Evolutionary conservation across 2,113 vertebrate genomes (phyloP), one percentile per base, ranked within the genome.

Genomic region (Passer montanus): DNA sequence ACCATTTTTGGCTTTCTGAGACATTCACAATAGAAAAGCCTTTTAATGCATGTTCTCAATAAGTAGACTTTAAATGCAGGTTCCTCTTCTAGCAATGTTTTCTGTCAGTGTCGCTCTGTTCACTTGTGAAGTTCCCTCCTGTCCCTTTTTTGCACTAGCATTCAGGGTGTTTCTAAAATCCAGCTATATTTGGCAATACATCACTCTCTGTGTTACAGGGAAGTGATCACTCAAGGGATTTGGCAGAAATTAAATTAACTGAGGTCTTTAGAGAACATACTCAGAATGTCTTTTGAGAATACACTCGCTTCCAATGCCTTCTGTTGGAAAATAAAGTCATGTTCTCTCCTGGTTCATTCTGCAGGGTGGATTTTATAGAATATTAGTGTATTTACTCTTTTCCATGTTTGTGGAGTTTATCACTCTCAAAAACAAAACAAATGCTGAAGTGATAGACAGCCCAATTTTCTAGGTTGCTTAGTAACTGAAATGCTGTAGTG

Each of bases 191-290:
- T 91, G 87, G 91, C 92, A 87, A 53, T 78, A 68, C 73, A 62
- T 95, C 87, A 31, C 85, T 68, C 43, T 39, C 50, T 27, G 10
- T 78, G 52, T 84, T 87, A 78, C 81, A 11, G 90, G 78, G 88
- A 92, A 96, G 73, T 68, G 86, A 92, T 90, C 95, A 79, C 92
- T 95, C 56, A 80, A 83, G 84, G 90, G 73, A 85, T 93, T 89
- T 93, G 90, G 73, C 77, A 93, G 91, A 96, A 96, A 95, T 89
- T 95, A 95, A 96, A 93, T 93, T 92, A 94, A 90, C 53, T 46
- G 89, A 90, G 74, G 59, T 90, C 94, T 95, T 97, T 49, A 89
- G 95, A 91, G 92, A 90, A 33, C 78, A 50, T 72, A 94, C 74
- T 78, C 68, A 21, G 73, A 85, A 84, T 85, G 92, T 84, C 91